Conservation (phyloP, 2,888 invertebrate species). For the Lasioglossum pauxillum region DNA sequence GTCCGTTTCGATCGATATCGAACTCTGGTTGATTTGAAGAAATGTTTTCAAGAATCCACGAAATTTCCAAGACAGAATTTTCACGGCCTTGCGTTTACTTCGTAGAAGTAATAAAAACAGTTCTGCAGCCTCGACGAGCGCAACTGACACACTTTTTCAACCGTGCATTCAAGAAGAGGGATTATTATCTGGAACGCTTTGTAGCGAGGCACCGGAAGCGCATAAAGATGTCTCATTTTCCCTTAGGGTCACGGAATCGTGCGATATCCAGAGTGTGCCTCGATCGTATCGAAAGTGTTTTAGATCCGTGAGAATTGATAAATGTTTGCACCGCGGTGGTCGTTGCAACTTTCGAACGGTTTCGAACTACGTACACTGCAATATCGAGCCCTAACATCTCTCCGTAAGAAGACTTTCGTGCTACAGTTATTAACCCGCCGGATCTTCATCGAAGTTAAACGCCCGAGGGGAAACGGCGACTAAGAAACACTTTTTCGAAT, state of each 20-base stretch:
- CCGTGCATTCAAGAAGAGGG: neutral
- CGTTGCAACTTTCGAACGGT: neutral
- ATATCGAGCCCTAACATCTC: neutral
- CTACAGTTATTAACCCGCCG: no score
- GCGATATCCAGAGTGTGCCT: neutral
- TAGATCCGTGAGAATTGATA: neutral
- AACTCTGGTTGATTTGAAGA: neutral
- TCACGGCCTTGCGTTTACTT: no score
- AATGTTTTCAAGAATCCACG: no score
- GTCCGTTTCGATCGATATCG: neutral
- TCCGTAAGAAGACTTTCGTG: neutral
- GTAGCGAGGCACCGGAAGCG: neutral
- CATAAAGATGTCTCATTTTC: neutral
- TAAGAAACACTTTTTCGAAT: conserved; percentile 24
- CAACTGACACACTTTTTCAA: neutral
- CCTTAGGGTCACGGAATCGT: neutral
- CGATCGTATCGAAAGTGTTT: neutral
- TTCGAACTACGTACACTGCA: neutral
- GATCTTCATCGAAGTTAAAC: neutral
- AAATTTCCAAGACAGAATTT: no score
- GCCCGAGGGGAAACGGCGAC: neutral
- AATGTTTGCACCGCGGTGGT: neutral
- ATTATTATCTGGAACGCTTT: neutral
- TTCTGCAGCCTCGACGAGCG: neutral
- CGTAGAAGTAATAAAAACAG: neutral